These are phyloP conservation scores for Phainopepla nitens DNA, from an alignment of 2,113 vertebrate species.

Conservation along the genomic window DNA sequence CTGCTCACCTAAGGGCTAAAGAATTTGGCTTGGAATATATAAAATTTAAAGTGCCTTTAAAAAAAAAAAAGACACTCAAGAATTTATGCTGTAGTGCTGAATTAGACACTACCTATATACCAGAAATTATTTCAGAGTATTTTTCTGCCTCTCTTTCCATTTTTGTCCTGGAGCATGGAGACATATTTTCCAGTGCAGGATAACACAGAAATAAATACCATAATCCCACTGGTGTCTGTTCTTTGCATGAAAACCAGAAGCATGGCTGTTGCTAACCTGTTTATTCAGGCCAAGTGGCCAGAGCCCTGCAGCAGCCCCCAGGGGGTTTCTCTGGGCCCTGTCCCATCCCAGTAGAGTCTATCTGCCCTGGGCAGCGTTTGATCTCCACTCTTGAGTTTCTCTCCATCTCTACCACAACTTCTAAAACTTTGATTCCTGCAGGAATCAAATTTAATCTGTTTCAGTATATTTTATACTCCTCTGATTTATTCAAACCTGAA, in stretches of 20 bases:
- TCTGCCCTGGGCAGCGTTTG: neutral
- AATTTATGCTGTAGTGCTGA: neutral
- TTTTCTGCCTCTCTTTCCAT: neutral
- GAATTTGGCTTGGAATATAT: neutral
- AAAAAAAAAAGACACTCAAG: neutral
- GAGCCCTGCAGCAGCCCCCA: neutral
- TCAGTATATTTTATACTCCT: slow-evolving; percentile 26
- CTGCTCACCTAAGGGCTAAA: neutral
- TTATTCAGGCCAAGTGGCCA: neutral
- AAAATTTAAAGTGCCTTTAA: neutral
- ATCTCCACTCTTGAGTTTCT: neutral
- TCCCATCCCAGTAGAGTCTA: rapidly evolving
- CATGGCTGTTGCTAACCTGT: neutral
- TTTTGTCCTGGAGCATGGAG: neutral
- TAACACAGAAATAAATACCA: neutral
- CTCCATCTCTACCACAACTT: neutral
- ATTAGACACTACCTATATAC: neutral
- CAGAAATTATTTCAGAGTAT: neutral
- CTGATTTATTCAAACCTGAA: slow-evolving; percentile 10
- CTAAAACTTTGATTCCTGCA: neutral
- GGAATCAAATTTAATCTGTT: slow-evolving; percentile 49
- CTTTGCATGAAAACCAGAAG: neutral
- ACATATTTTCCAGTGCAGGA: neutral
- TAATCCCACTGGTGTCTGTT: neutral
- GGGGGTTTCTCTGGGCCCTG: neutral